Conservation (phyloP, 30 jellyfish, hydroid and myxozoan species). For the Pseudorhiza aurosa region DNA sequence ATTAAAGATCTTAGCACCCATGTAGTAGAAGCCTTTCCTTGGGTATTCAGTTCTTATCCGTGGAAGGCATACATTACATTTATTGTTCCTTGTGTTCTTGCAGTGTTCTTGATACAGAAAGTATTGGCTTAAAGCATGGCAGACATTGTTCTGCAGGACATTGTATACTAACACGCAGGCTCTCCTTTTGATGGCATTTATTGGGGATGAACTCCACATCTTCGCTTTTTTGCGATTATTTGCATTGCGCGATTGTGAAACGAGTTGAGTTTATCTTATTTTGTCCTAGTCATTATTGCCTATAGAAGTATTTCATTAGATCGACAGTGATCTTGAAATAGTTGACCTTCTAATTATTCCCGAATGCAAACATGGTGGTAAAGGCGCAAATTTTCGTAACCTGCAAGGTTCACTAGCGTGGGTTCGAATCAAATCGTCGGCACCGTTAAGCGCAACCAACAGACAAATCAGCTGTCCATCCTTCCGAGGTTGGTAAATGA, state of each 20-base stretch:
- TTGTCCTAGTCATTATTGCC: slow-evolving; percentile 58
- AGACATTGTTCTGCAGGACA: slow-evolving; percentile 63
- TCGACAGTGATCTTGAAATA: no score
- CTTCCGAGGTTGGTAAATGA: no score
- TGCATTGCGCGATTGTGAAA: slow-evolving; percentile 70
- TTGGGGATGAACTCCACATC: slow-evolving; percentile 47
- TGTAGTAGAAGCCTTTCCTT: slow-evolving; percentile 23
- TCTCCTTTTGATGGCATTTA: slow-evolving; percentile 69
- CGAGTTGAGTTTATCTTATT: slow-evolving; percentile 52
- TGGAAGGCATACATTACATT: slow-evolving; percentile 54
- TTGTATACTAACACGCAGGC: slow-evolving; percentile 72
- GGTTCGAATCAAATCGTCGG: no score
- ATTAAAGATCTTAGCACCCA: slow-evolving; percentile 17
- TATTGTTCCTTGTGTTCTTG: slow-evolving; percentile 56
- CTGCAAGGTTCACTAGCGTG: no score
- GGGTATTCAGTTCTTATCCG: slow-evolving; percentile 35
- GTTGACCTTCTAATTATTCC: no score
- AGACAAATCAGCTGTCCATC: no score
- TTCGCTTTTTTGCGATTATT: slow-evolving; percentile 45
- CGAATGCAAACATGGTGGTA: no score
- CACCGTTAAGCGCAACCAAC: no score
- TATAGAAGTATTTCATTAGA: no score
- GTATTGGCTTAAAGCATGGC: slow-evolving; percentile 54
- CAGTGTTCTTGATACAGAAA: slow-evolving; percentile 42
- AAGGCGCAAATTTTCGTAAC: no score